Base-by-base conservation (phyloP, 92 coral and sea anemone genomes). In the Virgularia gustaviana region DNA sequence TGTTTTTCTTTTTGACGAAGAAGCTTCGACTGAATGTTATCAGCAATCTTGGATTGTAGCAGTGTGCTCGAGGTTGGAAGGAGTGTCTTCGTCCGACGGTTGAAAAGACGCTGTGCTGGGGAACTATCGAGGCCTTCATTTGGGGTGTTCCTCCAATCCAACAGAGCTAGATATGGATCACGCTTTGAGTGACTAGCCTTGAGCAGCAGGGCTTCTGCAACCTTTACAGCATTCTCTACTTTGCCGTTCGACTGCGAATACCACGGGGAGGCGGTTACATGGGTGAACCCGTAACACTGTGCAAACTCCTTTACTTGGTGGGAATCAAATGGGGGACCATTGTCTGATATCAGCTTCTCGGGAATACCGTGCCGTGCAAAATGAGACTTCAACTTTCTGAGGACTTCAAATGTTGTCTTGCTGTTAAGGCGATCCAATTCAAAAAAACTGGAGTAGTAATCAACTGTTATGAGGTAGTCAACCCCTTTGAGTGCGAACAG, bases 201-300 rank as follows among this genome's bases (percentile, higher is more conserved):
- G 63, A 51, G 49, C 65, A 78, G 43, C 55, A 82, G 78, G 29
- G 37, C 60, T 65, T 73, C 59, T 13, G 81, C 87, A 22, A 65
- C 71, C 64, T 82, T 85, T 29, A 82, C 84, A 7, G 72, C 81
- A 60, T 78, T 81, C 31, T 85, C 78, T 8, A 63, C 82, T 68
- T 82, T 82, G 16, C 85, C 82, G 28, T 86, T 82, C 28, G 84
- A 86, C 59, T 82, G 90, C 10, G 87, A 63, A 23, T 70, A 86
- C 27, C 59, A 31, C 20, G 87, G 90, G 30, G 84, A 78, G 63
- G 84, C 82, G 18, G 84, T 86, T 20, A 63, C 66, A 51, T 83
- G 91, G 42, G 77, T 78, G 33, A 83, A 86, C 6, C 80, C 76
- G 62, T 86, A 83, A 8, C 18, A 20, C 49, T 70, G 37, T 10